Evolutionary conservation across 53 echinoderm and acorn worm species (phyloP).

Genomic region (Pentamera pediparva): DNA sequence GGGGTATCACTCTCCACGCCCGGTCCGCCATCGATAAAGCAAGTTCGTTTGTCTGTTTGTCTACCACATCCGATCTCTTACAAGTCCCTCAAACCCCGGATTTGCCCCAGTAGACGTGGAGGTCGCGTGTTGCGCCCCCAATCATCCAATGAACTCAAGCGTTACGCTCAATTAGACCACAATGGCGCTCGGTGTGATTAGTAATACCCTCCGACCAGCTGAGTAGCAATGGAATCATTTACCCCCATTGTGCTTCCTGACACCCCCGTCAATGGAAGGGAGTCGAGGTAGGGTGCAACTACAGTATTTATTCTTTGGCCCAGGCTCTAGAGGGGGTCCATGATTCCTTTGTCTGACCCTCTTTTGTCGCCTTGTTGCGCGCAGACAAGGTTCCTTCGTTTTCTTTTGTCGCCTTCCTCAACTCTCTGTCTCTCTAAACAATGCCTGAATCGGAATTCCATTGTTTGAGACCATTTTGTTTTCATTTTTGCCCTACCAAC

Average conservation of each 20-base stretch:
- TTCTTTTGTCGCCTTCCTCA: constrained; percentile 10
- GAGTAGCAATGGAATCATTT: background rate
- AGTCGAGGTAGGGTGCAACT: background rate
- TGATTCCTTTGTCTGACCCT: background rate
- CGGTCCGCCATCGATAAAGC: background rate
- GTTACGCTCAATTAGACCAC: constrained; percentile 11
- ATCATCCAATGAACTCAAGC: constrained; percentile 1
- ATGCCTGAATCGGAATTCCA: background rate
- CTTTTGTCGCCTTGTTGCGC: background rate
- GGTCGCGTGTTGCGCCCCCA: too few species aligned
- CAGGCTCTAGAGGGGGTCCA: background rate
- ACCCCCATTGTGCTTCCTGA: background rate
- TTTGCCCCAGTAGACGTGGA: too few species aligned
- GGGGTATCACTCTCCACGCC: background rate
- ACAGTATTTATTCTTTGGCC: background rate
- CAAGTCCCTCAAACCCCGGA: constrained; percentile 9
- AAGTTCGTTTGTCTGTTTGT: too few species aligned
- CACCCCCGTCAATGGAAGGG: constrained; percentile 10
- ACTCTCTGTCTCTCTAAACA: constrained; percentile 20
- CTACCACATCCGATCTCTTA: constrained; percentile 9
- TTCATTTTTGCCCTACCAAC: background rate
- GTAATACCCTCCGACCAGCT: background rate
- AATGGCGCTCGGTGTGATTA: background rate
- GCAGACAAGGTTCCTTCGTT: constrained; percentile 19
- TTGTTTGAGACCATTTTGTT: background rate